These are phyloP conservation scores for Cetoscarus ocellatus DNA, from an alignment of 2,797 vertebrate species.

Conservation along the genomic window DNA sequence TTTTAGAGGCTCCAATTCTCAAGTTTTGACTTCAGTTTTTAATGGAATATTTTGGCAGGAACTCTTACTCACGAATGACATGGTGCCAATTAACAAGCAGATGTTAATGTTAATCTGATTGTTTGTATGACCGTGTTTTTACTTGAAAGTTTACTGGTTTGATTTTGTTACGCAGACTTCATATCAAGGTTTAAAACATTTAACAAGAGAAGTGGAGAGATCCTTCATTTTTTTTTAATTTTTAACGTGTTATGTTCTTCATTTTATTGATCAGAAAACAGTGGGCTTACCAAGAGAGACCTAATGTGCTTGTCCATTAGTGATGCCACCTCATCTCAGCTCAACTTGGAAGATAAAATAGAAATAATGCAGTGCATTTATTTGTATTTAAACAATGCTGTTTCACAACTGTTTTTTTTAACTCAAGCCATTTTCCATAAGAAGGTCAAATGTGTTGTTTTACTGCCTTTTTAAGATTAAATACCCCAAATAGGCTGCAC, in stretches of 20 bases:
- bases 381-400: too few species aligned
- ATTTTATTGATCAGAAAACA: too few species aligned
- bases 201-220: constrained; percentile 5
- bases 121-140: neutral
- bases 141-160: constrained; percentile 21
- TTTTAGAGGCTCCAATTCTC: constrained; percentile 14
- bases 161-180: constrained; percentile 6
- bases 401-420: too few species aligned
- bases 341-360: too few species aligned
- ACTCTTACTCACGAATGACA: constrained; percentile 11
- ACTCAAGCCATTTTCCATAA: too few species aligned
- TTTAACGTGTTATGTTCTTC: neutral
- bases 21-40: constrained; percentile 10
- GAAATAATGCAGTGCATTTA: too few species aligned
- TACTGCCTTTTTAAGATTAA: too few species aligned
- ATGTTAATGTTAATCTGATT: constrained; percentile 31
- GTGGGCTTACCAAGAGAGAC: neutral
- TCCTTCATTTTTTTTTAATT: constrained; percentile 2
- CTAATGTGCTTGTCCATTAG: too few species aligned
- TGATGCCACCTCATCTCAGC: too few species aligned
- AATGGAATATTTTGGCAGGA: constrained; percentile 16
- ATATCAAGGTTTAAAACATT: constrained; percentile 12
- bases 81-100: constrained; percentile 49
- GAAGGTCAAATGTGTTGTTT: too few species aligned
- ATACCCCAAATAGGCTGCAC: too few species aligned